A percentile compares a stretch with the other conserved stretches of the same genome.
These are phyloP conservation scores for Dascyllus trimaculatus DNA, from an alignment of 2,113 vertebrate genomes.

Conservation along the genomic window DNA sequence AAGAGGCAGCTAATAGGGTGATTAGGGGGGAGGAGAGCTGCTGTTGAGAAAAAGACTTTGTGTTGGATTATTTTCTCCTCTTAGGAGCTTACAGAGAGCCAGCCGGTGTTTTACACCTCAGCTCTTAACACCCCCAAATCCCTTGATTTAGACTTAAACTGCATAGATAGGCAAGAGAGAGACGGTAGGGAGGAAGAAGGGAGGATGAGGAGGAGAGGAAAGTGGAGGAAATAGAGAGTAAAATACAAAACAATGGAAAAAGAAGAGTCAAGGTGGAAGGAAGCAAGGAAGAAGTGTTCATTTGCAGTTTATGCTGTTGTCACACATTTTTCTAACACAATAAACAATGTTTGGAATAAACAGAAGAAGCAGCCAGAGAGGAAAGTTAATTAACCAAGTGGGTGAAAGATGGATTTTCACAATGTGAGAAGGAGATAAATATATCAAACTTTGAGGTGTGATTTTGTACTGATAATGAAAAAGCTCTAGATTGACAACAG, in stretches of 20 bases:
- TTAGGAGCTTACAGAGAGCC: slow-evolving; percentile 71
- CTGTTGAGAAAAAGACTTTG: slow-evolving; percentile 73
- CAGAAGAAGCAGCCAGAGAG: background rate
- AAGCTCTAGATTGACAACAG: background rate
- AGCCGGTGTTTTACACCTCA: slow-evolving; percentile 74
- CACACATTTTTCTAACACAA: slow-evolving; percentile 4
- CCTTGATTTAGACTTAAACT: slow-evolving; percentile 73
- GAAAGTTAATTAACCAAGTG: background rate
- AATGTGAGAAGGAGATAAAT: background rate
- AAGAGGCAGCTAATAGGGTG: slow-evolving; percentile 57
- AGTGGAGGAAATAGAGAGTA: background rate
- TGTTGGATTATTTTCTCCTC: slow-evolving; percentile 76
- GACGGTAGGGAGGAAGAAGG: background rate
- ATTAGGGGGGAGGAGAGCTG: slow-evolving; percentile 68
- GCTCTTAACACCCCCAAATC: slow-evolving; percentile 75
- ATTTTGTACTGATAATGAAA: slow-evolving; percentile 3
- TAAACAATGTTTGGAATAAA: slow-evolving; percentile 6
- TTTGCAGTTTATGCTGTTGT: slow-evolving; percentile 17
- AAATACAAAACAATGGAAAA: background rate
- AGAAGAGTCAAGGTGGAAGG: background rate
- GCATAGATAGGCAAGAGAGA: slow-evolving; percentile 48
- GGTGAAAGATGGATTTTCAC: background rate
- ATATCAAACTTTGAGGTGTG: background rate
- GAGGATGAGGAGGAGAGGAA: background rate
- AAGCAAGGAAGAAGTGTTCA: slow-evolving; percentile 3